Percentiles rank a stretch among this genome's conserved stretches.
These are phyloP conservation scores for Leucopsar rothschildi DNA, from an alignment of 2,113 vertebrate genomes.

Conservation along the genomic window DNA sequence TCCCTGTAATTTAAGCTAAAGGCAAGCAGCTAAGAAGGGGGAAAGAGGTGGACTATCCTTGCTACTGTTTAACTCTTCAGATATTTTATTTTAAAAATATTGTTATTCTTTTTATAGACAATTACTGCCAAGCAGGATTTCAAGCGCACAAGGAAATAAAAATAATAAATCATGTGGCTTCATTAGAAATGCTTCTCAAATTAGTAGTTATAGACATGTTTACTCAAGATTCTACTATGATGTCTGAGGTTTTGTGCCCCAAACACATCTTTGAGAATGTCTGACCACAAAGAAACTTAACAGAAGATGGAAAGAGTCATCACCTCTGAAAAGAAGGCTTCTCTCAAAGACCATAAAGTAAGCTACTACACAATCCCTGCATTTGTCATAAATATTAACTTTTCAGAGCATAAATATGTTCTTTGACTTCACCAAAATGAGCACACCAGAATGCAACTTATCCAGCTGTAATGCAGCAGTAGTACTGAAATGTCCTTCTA, in stretches of 20 bases:
- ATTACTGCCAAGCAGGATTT: neutral
- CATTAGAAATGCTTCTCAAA: neutral
- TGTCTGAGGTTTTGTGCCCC: neutral
- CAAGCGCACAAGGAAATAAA: neutral
- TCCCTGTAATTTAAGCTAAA: neutral
- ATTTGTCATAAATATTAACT: neutral
- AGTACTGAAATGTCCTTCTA: neutral
- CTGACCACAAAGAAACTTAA: neutral
- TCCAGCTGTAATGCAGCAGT: neutral
- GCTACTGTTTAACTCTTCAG: neutral
- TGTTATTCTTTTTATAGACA: neutral
- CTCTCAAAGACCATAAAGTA: neutral
- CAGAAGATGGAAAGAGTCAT: neutral
- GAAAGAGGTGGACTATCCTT: neutral
- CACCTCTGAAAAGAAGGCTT: neutral
- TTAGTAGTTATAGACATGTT: neutral
- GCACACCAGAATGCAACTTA: neutral
- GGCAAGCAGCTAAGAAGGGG: neutral
- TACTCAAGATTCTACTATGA: neutral
- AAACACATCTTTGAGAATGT: neutral
- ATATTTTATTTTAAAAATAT: neutral
- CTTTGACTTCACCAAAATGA: neutral
- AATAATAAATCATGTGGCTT: neutral
- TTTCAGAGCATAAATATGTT: neutral
- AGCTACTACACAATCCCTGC: neutral